Base-by-base conservation (phyloP, 2,113 vertebrate genomes). In the Collichthys lucidus region DNA sequence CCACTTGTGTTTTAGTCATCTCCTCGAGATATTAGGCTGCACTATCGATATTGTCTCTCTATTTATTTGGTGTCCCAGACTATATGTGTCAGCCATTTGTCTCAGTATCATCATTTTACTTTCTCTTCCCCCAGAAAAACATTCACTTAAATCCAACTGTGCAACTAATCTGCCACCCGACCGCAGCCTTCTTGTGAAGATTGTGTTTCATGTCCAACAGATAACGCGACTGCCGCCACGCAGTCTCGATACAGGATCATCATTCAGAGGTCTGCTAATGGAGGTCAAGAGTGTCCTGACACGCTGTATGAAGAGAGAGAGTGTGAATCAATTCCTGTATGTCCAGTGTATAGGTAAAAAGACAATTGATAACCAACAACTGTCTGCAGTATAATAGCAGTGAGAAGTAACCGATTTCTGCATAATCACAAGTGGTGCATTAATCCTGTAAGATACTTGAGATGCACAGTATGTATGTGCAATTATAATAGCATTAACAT, bases 301-400 rank as follows among this genome's bases (percentile, higher is more conserved):
- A 99, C 98, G 1, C 93, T 99, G 77, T 98, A 96, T 83, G 98
- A 99, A 84, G 98, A 99, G 86, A 95, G 98, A 84, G 97, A 97
- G 53, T 99, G 98, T 94, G 98, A 99, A 92, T 94, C 96, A 67
- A 78, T 93, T 78, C 94, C 94, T 26, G 7, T 93, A 46, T 99
- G 98, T 88, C 96, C 97, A 47, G 82, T 87, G 12, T 99, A 96
- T 79, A 96, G 97, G 98, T 98, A 95, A 92, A 82, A 76, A 44
- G 64, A 63, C n/a, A n/a, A 67, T 70, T 75, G 74, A 53, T 67
- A 56, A 24, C 49, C 1, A 63, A 9, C 2, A 7, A 5, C 42
- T 62, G 40, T 67, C 52, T 44, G 52, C 63, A 60, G 4, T 60
- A 22, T n/a, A 55, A 55, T 3, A 47, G 24, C 40, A 44, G n/a